These are phyloP conservation scores for Micromys minutus DNA, from an alignment of 2,113 vertebrate species.

Conservation along the genomic window DNA sequence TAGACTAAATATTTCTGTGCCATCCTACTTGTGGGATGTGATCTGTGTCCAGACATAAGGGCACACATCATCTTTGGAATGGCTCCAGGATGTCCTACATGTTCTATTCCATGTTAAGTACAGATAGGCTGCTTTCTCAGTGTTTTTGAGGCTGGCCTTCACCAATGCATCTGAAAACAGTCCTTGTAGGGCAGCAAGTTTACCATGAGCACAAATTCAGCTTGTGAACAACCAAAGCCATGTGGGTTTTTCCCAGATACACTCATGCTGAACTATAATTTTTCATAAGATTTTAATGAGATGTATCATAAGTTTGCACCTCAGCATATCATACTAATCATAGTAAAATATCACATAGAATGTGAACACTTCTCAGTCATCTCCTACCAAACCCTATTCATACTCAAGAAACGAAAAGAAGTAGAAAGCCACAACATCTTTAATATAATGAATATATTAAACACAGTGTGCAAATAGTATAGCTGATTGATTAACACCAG, in stretches of 20 bases:
- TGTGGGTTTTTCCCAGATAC: not conserved
- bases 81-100: not conserved
- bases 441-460: not conserved
- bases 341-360: not conserved
- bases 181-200: not conserved
- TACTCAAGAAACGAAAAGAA: not conserved
- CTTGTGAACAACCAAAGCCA: not conserved
- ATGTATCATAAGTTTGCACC: not conserved
- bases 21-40: not conserved
- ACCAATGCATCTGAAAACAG: not conserved
- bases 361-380: not conserved
- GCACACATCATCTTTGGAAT: not conserved
- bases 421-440: not conserved
- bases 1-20: not conserved
- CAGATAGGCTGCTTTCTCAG: not conserved
- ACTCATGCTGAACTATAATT: not conserved
- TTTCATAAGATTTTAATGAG: not conserved
- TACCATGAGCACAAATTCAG: not conserved
- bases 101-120: not conserved
- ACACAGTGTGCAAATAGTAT: not conserved
- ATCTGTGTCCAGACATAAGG: not conserved
- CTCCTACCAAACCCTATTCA: not conserved
- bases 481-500: not conserved
- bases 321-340: not conserved
- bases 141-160: not conserved